These are phyloP conservation scores for Montipora capricornis DNA, from an alignment of 64 coral and sea anemone genomes.

Conservation along the genomic window DNA sequence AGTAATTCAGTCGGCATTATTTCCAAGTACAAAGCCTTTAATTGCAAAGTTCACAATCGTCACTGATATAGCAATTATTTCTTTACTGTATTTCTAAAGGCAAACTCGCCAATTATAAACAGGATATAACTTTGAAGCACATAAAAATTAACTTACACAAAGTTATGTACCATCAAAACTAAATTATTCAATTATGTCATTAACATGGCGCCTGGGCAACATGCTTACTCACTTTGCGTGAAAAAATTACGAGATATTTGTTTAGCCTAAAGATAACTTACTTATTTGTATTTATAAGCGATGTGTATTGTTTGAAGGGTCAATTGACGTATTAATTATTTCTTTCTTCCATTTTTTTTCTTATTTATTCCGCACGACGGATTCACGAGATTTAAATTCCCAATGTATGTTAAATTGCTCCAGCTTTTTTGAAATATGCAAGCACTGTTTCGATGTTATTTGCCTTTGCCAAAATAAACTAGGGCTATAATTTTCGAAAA, in stretches of 20 bases:
- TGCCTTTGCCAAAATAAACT: background rate
- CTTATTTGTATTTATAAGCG: conserved; percentile 30
- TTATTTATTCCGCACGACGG: background rate
- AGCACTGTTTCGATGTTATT: background rate
- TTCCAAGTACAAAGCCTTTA: background rate
- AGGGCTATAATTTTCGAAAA: background rate
- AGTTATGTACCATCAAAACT: background rate
- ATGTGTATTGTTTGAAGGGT: background rate
- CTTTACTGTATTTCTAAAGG: background rate
- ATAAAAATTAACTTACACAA: background rate
- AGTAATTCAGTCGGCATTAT: background rate
- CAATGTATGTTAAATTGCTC: too few relatives aligned
- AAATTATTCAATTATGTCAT: background rate
- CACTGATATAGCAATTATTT: background rate
- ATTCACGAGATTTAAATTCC: background rate
- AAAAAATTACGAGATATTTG: background rate
- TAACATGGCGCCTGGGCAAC: background rate
- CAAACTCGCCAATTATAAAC: background rate
- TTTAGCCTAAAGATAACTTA: conserved; percentile 40
- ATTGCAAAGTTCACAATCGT: background rate
- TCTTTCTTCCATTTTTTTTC: background rate
- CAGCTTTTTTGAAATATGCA: background rate
- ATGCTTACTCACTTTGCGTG: background rate
- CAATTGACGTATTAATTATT: background rate
- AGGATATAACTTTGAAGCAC: background rate